Evolutionary conservation across 2,888 invertebrate genomes (phyloP), one percentile per base, ranked within the genome.

Genomic region (Torymus aiolomorphi): DNA sequence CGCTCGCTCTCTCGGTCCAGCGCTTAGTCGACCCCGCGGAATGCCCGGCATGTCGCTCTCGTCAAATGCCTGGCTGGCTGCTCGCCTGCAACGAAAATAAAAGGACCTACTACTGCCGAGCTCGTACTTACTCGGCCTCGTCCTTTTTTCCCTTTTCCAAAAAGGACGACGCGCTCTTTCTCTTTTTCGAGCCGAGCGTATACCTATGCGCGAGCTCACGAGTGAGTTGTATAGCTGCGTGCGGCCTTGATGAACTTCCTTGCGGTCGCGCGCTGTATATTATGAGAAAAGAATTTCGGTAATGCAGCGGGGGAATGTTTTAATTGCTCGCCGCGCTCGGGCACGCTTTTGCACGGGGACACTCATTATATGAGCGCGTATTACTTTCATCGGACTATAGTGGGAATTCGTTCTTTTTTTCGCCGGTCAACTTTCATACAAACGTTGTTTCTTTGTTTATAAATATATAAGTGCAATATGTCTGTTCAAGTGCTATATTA

Each of bases 21-120:
- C 14, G n/a, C 63, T n/a, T 63, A 20, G 62, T 49, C 56, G 52
- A 76, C 85, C 86, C 84, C 85, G 84, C 86, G 89, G 89, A 89
- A 89, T 89, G 88, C 85, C 84, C 86, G 88, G 89, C 88, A 89
- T 88, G 88, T 88, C 88, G 87, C 89, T 88, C 73, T 65, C 89
- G 88, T 89, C 89, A 88, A 88, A 89, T 87, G 87, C 86, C 85
- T 87, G 86, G n/a, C 87, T 85, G 18, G 57, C 20, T 20, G 16
- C 20, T 20, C 20, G 20, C 20, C 20, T 20, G 16, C 20, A 49
- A 31, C 52, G 87, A 88, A 31, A 31, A 88, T 88, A 88, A 89
- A 88, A 89, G 88, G 87, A 87, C 86, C 86, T 83, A 65, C 31
- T 56, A 11, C 4, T 31, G 31, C 31, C 31, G 31, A 31, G 31